A percentile compares a stretch with the other conserved stretches of the same genome.
These are phyloP conservation scores for Thaumatotibia leucotreta DNA, from an alignment of 1,140 invertebrate species.

Conservation along the genomic window DNA sequence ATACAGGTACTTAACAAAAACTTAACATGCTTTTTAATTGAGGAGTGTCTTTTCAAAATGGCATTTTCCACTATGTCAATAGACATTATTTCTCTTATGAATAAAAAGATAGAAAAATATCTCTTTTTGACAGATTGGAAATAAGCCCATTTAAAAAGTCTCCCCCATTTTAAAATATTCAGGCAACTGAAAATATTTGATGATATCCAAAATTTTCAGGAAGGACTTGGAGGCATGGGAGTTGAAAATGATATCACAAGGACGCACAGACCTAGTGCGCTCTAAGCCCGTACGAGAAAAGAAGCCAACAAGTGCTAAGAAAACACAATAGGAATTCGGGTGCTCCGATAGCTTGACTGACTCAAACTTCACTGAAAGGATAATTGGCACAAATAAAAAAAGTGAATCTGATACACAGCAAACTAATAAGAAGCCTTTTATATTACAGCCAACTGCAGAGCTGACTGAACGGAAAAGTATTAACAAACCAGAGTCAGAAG, in stretches of 20 bases:
- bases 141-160: too few relatives aligned
- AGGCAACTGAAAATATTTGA: too few relatives aligned
- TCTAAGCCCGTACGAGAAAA: slow-evolving; percentile 44
- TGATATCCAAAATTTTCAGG: slow-evolving; percentile 38
- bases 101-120: too few relatives aligned
- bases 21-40: too few relatives aligned
- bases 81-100: too few relatives aligned
- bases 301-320: slow-evolving; percentile 37
- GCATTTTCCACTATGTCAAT: too few relatives aligned
- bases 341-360: slow-evolving; percentile 66
- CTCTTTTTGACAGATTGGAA: too few relatives aligned
- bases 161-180: too few relatives aligned
- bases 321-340: slow-evolving; percentile 68
- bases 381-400: slow-evolving; percentile 35
- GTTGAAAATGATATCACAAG: slow-evolving; percentile 75
- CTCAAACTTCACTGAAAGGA: slow-evolving; percentile 24
- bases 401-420: slow-evolving; percentile 24
- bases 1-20: slow-evolving; percentile 65
- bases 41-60: too few relatives aligned
- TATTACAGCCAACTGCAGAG: not conserved
- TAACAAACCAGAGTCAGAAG: slow-evolving; percentile 28
- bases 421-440: not conserved
- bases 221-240: slow-evolving; percentile 75
- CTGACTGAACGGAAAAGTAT: slow-evolving; percentile 9
- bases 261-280: slow-evolving; percentile 70